These are phyloP conservation scores for Holotrichia oblita DNA, from an alignment of 1,140 invertebrate species.

Conservation along the genomic window DNA sequence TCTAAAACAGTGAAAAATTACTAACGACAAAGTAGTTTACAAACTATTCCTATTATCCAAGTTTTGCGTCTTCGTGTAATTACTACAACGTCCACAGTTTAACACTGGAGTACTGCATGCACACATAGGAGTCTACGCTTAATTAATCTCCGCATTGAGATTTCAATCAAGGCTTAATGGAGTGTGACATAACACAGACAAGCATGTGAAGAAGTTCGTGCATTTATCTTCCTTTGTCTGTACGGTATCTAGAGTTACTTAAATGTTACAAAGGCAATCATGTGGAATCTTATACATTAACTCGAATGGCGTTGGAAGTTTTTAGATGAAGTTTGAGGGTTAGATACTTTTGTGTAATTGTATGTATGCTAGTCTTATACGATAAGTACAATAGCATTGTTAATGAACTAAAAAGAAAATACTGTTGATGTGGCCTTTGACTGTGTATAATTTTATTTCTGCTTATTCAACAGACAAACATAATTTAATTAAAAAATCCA, in stretches of 20 bases:
- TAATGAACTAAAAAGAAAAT: too few relatives aligned
- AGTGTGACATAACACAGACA: not conserved
- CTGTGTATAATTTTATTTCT: too few relatives aligned
- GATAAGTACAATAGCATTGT: too few relatives aligned
- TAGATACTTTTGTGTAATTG: not conserved
- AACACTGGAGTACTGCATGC: not conserved
- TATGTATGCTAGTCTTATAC: too few relatives aligned
- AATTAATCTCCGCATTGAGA: slow-evolving; percentile 10
- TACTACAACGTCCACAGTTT: not conserved
- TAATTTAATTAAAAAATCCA: too few relatives aligned
- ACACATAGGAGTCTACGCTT: not conserved
- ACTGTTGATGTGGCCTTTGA: too few relatives aligned
- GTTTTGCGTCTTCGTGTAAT: not conserved
- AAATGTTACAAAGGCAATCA: slow-evolving; percentile 22
- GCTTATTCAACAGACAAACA: too few relatives aligned
- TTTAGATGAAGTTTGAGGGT: not conserved
- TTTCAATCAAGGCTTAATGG: slow-evolving; percentile 10
- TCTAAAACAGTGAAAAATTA: not conserved
- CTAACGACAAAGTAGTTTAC: not conserved
- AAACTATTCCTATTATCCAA: not conserved
- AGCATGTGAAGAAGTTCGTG: slow-evolving; percentile 8
- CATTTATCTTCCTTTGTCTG: slow-evolving; percentile 26
- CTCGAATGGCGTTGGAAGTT: not conserved
- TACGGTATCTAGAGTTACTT: not conserved
- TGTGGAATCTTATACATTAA: slow-evolving; percentile 21